Conservation (phyloP, 1,140 invertebrate species). For the Ectropis grisescens region DNA sequence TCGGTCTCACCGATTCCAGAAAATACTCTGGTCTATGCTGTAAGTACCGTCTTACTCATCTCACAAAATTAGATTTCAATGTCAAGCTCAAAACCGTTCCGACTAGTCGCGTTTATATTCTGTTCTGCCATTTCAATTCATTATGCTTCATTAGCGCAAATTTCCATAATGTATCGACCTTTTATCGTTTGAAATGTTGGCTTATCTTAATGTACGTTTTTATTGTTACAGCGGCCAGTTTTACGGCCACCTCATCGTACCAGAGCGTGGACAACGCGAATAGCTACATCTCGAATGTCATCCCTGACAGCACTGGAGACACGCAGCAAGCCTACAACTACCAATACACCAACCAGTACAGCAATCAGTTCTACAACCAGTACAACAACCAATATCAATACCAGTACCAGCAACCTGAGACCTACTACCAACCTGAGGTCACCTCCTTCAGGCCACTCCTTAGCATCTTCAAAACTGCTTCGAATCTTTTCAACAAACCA, state of each 20-base stretch:
- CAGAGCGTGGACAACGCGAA: slow-evolving; percentile 43
- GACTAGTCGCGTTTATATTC: too few species aligned
- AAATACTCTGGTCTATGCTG: slow-evolving; percentile 84
- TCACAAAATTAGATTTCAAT: not conserved
- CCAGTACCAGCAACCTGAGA: slow-evolving; percentile 40
- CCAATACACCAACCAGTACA: slow-evolving; percentile 40
- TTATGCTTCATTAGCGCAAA: too few species aligned
- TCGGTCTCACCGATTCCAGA: slow-evolving; percentile 77
- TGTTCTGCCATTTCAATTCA: too few species aligned
- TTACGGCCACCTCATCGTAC: slow-evolving; percentile 39
- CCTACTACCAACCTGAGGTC: slow-evolving; percentile 33
- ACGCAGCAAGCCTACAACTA: slow-evolving; percentile 41
- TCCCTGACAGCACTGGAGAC: slow-evolving; percentile 53
- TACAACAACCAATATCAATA: slow-evolving; percentile 53
- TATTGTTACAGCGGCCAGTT: slow-evolving; percentile 43
- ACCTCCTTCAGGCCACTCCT: slow-evolving; percentile 50
- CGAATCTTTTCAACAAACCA: slow-evolving; percentile 49
- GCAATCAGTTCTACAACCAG: slow-evolving; percentile 42
- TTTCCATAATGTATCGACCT: too few species aligned
- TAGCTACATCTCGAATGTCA: slow-evolving; percentile 55
- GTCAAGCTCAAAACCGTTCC: too few species aligned
- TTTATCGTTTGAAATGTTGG: too few species aligned
- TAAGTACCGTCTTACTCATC: slow-evolving; percentile 63
- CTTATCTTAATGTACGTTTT: slow-evolving; percentile 3
- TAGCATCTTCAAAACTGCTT: slow-evolving; percentile 50